phyloP scores from a whole-genome alignment of 2,797 vertebrate species.

The Eutrigla gurnardus region DNA sequence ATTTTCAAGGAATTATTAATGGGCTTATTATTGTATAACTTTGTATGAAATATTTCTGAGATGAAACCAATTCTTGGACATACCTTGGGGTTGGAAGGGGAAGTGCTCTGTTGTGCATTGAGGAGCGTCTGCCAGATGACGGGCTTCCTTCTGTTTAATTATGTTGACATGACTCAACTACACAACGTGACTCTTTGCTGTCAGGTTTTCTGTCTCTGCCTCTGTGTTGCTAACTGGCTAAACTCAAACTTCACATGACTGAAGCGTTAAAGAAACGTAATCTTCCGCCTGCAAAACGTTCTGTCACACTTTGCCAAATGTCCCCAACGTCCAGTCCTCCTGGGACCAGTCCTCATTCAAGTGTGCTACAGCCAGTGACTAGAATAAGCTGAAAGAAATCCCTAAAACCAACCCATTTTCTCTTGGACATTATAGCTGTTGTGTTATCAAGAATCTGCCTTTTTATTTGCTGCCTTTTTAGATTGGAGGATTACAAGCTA shows the following conservation, averaged over 20 bases:
- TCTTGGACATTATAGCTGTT: slow-evolving; percentile 13
- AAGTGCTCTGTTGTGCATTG: neutral
- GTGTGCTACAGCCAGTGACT: slow-evolving; percentile 35
- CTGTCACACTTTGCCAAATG: slow-evolving; percentile 62
- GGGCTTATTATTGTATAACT: slow-evolving; percentile 15
- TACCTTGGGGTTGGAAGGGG: neutral
- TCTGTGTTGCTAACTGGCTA: neutral
- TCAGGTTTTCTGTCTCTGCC: slow-evolving; percentile 10
- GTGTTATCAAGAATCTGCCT: neutral
- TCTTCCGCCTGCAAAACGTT: slow-evolving; percentile 23
- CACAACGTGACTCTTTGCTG: slow-evolving; percentile 2
- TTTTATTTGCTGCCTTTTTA: too few relatives aligned
- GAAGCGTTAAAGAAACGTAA: slow-evolving; percentile 44
- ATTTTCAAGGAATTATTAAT: slow-evolving; percentile 31
- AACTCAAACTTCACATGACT: slow-evolving; percentile 22
- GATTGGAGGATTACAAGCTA: slow-evolving; percentile 11
- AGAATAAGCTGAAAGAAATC: slow-evolving; percentile 35
- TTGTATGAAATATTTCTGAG: slow-evolving; percentile 39
- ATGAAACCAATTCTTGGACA: neutral
- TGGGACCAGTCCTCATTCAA: slow-evolving; percentile 65
- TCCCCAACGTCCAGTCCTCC: slow-evolving; percentile 60
- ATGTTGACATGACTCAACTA: slow-evolving; percentile 13
- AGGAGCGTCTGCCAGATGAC: slow-evolving; percentile 13
- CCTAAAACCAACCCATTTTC: slow-evolving; percentile 22
- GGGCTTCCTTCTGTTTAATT: neutral